Base-by-base conservation (phyloP, 2,797 vertebrate genomes). In the Antrozous pallidus region DNA sequence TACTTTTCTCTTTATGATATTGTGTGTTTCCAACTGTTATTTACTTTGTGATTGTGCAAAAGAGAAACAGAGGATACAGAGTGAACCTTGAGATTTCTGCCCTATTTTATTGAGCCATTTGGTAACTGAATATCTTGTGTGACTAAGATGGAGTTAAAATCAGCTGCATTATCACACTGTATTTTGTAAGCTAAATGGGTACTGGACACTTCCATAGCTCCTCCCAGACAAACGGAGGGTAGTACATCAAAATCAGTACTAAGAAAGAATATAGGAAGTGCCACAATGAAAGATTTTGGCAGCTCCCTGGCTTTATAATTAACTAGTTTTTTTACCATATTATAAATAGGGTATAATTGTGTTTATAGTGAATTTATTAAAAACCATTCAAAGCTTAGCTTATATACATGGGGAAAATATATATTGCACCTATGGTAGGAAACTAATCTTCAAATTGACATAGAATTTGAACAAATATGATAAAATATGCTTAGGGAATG, bases 31-130 rank as follows among this genome's bases (percentile, higher is more conserved):
- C 31, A 54, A 8, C 18, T 38, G 8, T 84, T 85, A 89, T 87
- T 84, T 74, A 86, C 85, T 65, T 77, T n/a, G 54, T 67, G 47
- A 85, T 33, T 38, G 51, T 78, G 79, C 51, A 82, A 51, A 84
- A 79, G 2, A 1, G 17, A 56, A 58, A 61, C 0, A 45, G 38
- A 85, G 4, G 26, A 63, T 24, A 78, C 11, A 54, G 47, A 49
- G 20, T 1, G 8, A 61, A 65, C 6, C 33, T 80, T 0, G 0
- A 2, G 17, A 63, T 33, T 90, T 70, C 69, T 74, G 14, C n/a
- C 16, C 6, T 54, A 1, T 26, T 22, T 47, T 71, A 63, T 36
- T 40, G 20, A 36, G n/a, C 20, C 45, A 58, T 3, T 16, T 61
- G 24, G 80, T 74, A 63, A 40, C 13, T 16, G 11, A 88, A 3